Percentiles rank a stretch among this genome's conserved stretches.
These are phyloP conservation scores for Neodiprion virginianus DNA, from an alignment of 1,140 invertebrate genomes.

Conservation along the genomic window DNA sequence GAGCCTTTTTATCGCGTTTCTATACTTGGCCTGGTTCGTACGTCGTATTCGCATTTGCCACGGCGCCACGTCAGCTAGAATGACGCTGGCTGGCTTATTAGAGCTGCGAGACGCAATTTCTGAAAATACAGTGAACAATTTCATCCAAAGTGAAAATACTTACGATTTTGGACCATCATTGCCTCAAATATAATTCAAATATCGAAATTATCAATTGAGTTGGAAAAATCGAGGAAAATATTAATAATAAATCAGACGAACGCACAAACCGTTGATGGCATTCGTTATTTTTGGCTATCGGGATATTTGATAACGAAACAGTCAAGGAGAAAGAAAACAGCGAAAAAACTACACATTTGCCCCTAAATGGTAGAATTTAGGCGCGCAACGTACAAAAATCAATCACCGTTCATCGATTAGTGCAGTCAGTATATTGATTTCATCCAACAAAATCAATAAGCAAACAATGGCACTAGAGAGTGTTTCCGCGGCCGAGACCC, in stretches of 20 bases:
- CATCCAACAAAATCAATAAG: slow-evolving; percentile 1
- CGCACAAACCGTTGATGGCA: too few species aligned
- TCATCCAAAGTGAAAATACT: slow-evolving; percentile 2
- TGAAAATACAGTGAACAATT: slow-evolving; percentile 1
- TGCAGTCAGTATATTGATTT: slow-evolving; percentile 3
- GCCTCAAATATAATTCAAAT: too few species aligned
- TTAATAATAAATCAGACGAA: too few species aligned
- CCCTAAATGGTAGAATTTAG: slow-evolving; percentile 44
- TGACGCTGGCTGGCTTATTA: slow-evolving; percentile 28
- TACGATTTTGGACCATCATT: neutral
- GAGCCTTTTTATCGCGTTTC: too few species aligned
- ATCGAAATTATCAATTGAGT: too few species aligned
- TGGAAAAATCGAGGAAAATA: too few species aligned
- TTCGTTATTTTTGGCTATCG: too few species aligned
- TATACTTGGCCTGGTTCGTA: too few species aligned
- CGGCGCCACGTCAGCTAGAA: slow-evolving; percentile 33
- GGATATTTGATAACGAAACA: slow-evolving; percentile 1
- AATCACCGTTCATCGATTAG: slow-evolving; percentile 7
- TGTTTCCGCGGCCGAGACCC: slow-evolving; percentile 60
- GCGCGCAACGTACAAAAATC: slow-evolving; percentile 33
- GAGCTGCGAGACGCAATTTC: slow-evolving; percentile 4
- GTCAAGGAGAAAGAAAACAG: neutral
- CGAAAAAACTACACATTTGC: neutral
- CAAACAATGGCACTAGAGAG: slow-evolving; percentile 58
- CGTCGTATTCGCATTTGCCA: slow-evolving; percentile 2